phyloP scores from a whole-genome alignment of 2,888 invertebrate genomes.

The Zygaena filipendulae region DNA sequence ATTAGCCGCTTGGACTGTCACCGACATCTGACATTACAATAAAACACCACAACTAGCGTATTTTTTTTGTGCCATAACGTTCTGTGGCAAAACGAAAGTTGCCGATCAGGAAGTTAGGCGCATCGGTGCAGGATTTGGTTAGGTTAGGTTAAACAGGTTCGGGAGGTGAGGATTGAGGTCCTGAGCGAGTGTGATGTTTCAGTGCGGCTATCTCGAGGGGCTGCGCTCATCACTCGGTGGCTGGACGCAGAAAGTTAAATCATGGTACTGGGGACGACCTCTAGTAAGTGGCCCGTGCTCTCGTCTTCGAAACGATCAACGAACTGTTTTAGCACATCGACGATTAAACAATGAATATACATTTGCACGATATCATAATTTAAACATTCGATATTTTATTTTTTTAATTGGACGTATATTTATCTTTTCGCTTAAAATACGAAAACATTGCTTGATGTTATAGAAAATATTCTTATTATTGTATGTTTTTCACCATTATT shows the following conservation, averaged over 20 bases:
- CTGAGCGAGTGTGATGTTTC: conserved; percentile 73
- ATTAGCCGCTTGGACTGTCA: too few species aligned
- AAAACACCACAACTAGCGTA: too few species aligned
- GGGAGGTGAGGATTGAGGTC: conserved; percentile 38
- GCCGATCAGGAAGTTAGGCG: too few species aligned
- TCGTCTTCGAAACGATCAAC: conserved; percentile 49
- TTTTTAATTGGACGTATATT: conserved; percentile 23
- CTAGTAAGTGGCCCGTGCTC: conserved; percentile 83
- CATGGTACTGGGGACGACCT: conserved; percentile 98
- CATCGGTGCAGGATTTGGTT: too few species aligned
- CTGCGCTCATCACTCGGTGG: conserved; percentile 95
- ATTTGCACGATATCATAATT: conserved; percentile 54
- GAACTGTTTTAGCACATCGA: conserved; percentile 62
- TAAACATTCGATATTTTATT: conserved; percentile 26
- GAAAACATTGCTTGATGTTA: conserved; percentile 60
- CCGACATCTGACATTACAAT: too few species aligned
- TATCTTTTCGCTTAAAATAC: conserved; percentile 55
- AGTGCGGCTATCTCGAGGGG: conserved; percentile 93
- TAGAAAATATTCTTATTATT: conserved; percentile 34
- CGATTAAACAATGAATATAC: conserved; percentile 55
- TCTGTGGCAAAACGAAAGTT: too few species aligned
- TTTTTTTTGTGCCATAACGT: too few species aligned
- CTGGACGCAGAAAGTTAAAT: conserved; percentile 96
- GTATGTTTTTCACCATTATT: conserved; percentile 52
- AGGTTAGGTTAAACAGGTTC: conserved; percentile 9